Evolutionary conservation across 2,888 invertebrate species (phyloP).

Genomic region (Morpho deidamia): DNA sequence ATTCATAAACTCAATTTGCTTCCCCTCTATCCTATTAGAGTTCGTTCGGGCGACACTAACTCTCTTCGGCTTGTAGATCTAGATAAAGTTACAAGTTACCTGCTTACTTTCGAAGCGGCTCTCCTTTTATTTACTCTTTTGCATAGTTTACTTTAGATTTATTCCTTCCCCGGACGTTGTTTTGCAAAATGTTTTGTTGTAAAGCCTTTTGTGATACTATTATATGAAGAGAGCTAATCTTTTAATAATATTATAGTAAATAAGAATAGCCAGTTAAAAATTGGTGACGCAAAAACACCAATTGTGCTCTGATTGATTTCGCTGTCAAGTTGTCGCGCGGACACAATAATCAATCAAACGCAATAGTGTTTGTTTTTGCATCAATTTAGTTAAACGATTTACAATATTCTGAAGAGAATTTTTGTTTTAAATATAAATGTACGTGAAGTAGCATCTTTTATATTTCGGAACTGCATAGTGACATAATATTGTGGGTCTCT

Average conservation of each 20-base stretch:
- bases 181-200: too few relatives aligned
- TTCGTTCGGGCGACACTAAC: slow-evolving; percentile 6
- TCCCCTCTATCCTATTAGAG: slow-evolving; percentile 3
- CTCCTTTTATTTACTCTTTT: neutral
- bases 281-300: neutral
- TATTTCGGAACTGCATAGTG: too few relatives aligned
- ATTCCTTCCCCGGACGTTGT: too few relatives aligned
- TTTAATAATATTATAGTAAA: too few relatives aligned
- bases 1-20: slow-evolving; percentile 9
- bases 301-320: slow-evolving; percentile 17
- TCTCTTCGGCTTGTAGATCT: slow-evolving; percentile 5
- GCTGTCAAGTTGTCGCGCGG: slow-evolving; percentile 15
- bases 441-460: too few relatives aligned
- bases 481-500: too few relatives aligned
- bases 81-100: slow-evolving; percentile 15
- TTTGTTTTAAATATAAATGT: too few relatives aligned
- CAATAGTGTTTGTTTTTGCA: slow-evolving; percentile 6
- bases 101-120: slow-evolving; percentile 3
- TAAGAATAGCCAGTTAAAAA: neutral
- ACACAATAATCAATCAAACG: slow-evolving; percentile 17
- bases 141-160: too few relatives aligned
- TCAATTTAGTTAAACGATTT: slow-evolving; percentile 5
- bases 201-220: too few relatives aligned
- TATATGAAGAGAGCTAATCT: too few relatives aligned
- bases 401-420: neutral